These are phyloP conservation scores for Drosophila arizonae DNA, from an alignment of 1,140 invertebrate species.

Conservation along the genomic window DNA sequence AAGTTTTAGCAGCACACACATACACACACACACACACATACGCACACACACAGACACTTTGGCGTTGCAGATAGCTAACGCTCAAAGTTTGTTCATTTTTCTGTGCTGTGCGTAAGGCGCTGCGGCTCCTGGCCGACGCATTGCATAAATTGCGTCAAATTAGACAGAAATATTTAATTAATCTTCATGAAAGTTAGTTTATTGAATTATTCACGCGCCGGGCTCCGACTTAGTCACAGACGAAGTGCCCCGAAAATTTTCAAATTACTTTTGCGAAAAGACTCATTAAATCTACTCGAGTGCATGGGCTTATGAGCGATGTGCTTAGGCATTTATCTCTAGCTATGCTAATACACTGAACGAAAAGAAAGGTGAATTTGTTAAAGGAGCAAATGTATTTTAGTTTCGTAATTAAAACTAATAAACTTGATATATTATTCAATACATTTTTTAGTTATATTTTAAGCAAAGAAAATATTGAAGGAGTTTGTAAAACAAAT, in stretches of 20 bases:
- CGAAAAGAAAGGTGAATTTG: not conserved
- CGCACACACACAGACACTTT: too few species aligned
- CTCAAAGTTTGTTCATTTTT: conserved; percentile 71
- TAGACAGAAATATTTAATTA: conserved; percentile 82
- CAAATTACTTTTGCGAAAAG: conserved; percentile 71
- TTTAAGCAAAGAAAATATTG: too few species aligned
- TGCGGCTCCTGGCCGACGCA: conserved; percentile 1
- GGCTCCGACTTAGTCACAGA: conserved; percentile 11
- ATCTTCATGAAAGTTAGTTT: conserved; percentile 75
- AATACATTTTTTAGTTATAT: too few species aligned
- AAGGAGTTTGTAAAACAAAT: too few species aligned
- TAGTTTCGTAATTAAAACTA: too few species aligned
- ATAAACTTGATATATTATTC: too few species aligned
- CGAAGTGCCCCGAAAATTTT: conserved; percentile 48
- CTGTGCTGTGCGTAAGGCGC: conserved; percentile 1
- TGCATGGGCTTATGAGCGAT: conserved; percentile 29
- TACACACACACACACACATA: not conserved
- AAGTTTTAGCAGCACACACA: conserved; percentile 63
- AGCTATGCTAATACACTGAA: not conserved
- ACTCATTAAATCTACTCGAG: conserved; percentile 60
- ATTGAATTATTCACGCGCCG: conserved; percentile 71
- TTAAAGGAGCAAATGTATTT: too few species aligned
- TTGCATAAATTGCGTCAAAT: conserved; percentile 81
- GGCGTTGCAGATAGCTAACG: not conserved
- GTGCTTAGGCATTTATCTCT: conserved; percentile 8